Conservation (phyloP, 2,113 vertebrate species). For the Mustelus asterias region DNA sequence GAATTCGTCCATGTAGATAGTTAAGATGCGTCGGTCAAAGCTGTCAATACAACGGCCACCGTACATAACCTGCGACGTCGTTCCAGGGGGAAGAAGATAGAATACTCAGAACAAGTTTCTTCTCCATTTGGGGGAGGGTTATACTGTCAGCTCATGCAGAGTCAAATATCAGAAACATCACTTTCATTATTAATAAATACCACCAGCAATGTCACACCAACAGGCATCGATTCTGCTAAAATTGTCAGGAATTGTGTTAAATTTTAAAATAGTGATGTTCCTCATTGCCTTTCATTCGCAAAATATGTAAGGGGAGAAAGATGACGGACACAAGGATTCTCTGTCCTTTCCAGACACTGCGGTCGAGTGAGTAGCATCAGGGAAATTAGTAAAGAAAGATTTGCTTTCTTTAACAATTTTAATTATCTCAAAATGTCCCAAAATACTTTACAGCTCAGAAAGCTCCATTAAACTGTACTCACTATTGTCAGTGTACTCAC, state of each 20-base stretch:
- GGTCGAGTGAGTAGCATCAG: background rate
- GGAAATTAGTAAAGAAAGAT: background rate
- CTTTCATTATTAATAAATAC: background rate
- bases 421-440: too few species aligned
- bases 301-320: background rate
- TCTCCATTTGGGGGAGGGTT: background rate
- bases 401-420: too few species aligned
- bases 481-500: too few species aligned
- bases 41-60: constrained; percentile 84
- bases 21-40: constrained; percentile 90
- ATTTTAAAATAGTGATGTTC: background rate
- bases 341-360: background rate
- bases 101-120: background rate
- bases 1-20: constrained; percentile 87
- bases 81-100: background rate
- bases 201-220: background rate
- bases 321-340: background rate
- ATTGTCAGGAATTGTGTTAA: background rate
- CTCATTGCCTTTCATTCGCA: background rate
- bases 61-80: constrained; percentile 80
- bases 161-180: background rate
- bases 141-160: too few species aligned
- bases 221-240: background rate
- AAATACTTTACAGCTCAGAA: too few species aligned
- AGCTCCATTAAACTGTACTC: too few species aligned